Percentiles rank a stretch among this genome's conserved stretches.
Conservation (phyloP, 2,797 vertebrate genomes). For the Fistularia tabacaria region DNA sequence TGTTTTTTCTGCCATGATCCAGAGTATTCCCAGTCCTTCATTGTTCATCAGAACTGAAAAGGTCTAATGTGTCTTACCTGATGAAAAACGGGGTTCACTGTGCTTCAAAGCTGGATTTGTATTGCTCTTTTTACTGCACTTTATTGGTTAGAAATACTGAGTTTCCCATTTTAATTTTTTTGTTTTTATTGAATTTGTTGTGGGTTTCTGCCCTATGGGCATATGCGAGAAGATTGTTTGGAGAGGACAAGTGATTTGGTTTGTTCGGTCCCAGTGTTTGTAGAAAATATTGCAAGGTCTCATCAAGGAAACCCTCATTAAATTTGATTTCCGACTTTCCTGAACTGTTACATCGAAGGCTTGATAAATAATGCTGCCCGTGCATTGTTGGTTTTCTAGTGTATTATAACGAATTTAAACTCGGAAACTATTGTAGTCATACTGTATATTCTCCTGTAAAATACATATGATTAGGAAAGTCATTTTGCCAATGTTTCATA, state of each 20-base stretch:
- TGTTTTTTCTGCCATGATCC: conserved; percentile 1
- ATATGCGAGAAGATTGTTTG: conserved; percentile 1
- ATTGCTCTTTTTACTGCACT: conserved; percentile 18
- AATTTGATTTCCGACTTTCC: background rate
- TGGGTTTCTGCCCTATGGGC: conserved; percentile 4
- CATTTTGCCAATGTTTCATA: background rate
- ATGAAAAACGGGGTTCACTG: conserved; percentile 13
- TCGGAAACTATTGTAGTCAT: too few relatives aligned
- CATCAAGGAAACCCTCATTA: background rate
- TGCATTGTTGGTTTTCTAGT: background rate
- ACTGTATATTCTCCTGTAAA: too few relatives aligned
- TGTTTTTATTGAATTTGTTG: conserved; percentile 28
- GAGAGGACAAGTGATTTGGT: conserved; percentile 11
- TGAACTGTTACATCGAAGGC: background rate
- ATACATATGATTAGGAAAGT: too few relatives aligned
- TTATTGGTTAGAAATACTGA: conserved; percentile 12
- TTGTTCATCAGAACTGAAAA: too few relatives aligned
- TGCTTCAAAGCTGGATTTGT: conserved; percentile 20
- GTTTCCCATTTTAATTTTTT: conserved; percentile 23
- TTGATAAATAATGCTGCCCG: conserved; percentile 2
- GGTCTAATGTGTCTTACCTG: conserved; percentile 39
- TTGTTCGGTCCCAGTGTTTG: background rate
- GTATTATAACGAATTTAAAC: too few relatives aligned
- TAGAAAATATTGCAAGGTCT: background rate
- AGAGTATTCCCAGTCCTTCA: conserved; percentile 25